Evolutionary conservation across 2,888 invertebrate species (phyloP).

Genomic region (Leistus spinibarbis): DNA sequence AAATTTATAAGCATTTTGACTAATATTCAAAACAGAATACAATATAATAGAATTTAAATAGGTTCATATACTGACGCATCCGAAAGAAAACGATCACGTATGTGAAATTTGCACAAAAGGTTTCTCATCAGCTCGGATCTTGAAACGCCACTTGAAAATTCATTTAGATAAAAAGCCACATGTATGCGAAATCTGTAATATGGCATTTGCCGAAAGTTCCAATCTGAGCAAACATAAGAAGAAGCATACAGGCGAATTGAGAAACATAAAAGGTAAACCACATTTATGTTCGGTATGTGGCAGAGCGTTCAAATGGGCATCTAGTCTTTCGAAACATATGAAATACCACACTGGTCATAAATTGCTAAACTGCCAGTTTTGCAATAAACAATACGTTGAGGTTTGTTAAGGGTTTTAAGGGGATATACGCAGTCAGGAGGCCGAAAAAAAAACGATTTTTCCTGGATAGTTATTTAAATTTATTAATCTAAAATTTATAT

Average conservation of each 20-base stretch:
- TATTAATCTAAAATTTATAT: too few species aligned
- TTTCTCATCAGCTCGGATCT: conserved; percentile 56
- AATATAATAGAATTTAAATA: conserved; percentile 39
- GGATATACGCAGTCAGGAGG: too few species aligned
- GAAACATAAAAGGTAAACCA: conserved; percentile 57
- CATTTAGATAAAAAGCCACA: conserved; percentile 59
- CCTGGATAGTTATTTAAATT: too few species aligned
- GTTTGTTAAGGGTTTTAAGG: conserved; percentile 44
- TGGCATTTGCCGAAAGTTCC: conserved; percentile 60
- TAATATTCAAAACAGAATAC: background rate
- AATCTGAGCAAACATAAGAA: conserved; percentile 60
- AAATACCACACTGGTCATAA: conserved; percentile 61
- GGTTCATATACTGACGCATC: conserved; percentile 58
- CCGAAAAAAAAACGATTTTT: too few species aligned
- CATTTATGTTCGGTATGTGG: conserved; percentile 59
- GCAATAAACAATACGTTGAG: conserved; percentile 60
- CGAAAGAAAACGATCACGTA: conserved; percentile 53
- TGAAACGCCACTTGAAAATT: conserved; percentile 58
- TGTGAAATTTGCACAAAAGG: conserved; percentile 56
- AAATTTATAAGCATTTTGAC: background rate
- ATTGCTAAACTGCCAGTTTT: conserved; percentile 57
- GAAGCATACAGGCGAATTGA: conserved; percentile 59
- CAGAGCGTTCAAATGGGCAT: conserved; percentile 60
- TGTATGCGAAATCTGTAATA: conserved; percentile 58
- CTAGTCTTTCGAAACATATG: conserved; percentile 60